Evolutionary conservation across 2,113 vertebrate species (phyloP).

Genomic region (Pluvianellus socialis): DNA sequence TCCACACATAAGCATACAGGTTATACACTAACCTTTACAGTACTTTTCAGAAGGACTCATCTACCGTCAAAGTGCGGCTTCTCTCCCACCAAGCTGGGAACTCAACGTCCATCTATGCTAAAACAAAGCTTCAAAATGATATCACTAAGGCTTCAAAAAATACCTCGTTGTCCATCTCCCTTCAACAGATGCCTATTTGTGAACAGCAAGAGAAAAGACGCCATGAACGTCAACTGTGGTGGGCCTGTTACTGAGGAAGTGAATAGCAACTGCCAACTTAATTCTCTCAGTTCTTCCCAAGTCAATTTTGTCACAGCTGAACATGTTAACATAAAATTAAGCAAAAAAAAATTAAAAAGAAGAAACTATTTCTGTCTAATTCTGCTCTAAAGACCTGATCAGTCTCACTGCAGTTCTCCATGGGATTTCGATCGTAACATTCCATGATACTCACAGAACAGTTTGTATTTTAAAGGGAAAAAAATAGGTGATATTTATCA

Average conservation of each 20-base stretch:
- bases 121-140: background rate
- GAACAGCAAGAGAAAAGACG: background rate
- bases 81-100: background rate
- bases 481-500: background rate
- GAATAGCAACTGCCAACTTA: background rate
- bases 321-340: background rate
- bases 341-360: background rate
- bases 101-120: background rate
- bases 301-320: background rate
- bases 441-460: background rate
- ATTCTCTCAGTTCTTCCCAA: background rate
- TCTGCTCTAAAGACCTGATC: background rate
- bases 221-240: accelerated
- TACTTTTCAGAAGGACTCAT: background rate
- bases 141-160: background rate
- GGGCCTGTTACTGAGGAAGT: background rate
- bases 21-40: background rate
- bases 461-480: background rate
- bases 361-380: background rate
- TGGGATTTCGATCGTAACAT: background rate
- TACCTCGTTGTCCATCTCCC: background rate
- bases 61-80: background rate
- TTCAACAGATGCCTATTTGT: background rate
- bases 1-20: accelerated
- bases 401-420: background rate